Base-by-base conservation (phyloP, 2,888 invertebrate species). In the Bruchidius siliquastri region DNA sequence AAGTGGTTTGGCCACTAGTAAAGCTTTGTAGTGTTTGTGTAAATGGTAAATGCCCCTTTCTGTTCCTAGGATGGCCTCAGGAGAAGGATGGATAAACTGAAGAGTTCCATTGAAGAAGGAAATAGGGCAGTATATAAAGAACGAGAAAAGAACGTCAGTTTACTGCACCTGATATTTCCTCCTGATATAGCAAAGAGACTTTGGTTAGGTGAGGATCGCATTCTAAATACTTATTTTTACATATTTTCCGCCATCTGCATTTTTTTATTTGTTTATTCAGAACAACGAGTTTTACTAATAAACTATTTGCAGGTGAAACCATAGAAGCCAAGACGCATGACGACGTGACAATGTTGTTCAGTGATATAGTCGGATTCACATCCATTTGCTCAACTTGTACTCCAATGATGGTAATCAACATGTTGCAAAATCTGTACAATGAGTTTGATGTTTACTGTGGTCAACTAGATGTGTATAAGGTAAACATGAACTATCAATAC, bases 351-450 rank as follows among this genome's bases (percentile, higher is more conserved):
- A 97, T 97, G 94, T 88, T 98, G 70, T 98, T 98, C 88, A 97
- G 97, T 82, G 97, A 98, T 83, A 97, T 98, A 73, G 97, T 98
- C 0, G 97, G 97, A 21, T 98, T 98, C 86, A 98, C 97, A 0
- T 96, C 96, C 66, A 98, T 98, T 82, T 98, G 98, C 82, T 95
- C 97, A 0, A 94, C 96, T 0, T 95, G 97, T 21, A 96, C 97
- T 0, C 97, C 97, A 0, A 95, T 98, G 91, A 96, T 95, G 95
- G 96, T 96, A 70, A 96, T 98, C 82, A 95, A 93, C 81, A 97
- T 98, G 97, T 89, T 98, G 71, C 96, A 96, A 84, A 93, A 94
- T 80, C 88, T 98, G 71, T 98, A 98, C 88, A 96, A 96, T 83
- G 94, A 96, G 81, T 98, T 97, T 82, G 97, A 98, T 85, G 91